Evolutionary conservation across 2,888 invertebrate species (phyloP).

Genomic region (Mermis nigrescens): DNA sequence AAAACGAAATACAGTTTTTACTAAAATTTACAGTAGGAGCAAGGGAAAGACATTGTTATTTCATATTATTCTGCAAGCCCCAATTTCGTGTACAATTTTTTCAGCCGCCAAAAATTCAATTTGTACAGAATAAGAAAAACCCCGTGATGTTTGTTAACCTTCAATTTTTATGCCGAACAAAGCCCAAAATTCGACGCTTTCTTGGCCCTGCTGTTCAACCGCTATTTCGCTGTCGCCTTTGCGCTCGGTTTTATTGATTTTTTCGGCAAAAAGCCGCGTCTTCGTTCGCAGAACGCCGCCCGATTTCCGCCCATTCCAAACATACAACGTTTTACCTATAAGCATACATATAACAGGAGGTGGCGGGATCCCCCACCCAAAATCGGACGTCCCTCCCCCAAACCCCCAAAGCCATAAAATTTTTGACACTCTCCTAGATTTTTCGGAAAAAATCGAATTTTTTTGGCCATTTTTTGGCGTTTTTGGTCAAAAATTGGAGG

Average conservation of each 20-base stretch:
- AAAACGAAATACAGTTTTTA: too few species aligned
- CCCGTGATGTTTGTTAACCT: not conserved
- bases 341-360: constrained; percentile 31
- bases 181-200: constrained; percentile 65
- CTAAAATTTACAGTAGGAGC: too few species aligned
- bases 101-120: too few species aligned
- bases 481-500: too few species aligned
- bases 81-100: too few species aligned
- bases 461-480: too few species aligned
- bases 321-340: constrained; percentile 44
- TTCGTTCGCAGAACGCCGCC: constrained; percentile 33
- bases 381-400: too few species aligned
- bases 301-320: constrained; percentile 63
- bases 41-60: not conserved
- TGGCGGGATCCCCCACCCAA: too few species aligned
- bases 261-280: constrained; percentile 68
- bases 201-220: constrained; percentile 59
- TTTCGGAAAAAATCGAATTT: too few species aligned
- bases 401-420: not conserved
- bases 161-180: not conserved
- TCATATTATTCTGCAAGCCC: not conserved
- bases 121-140: too few species aligned
- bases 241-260: constrained; percentile 91
- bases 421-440: not conserved
- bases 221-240: constrained; percentile 80